phyloP scores from a whole-genome alignment of 2,797 vertebrate species.

The Xerus rutilus region DNA sequence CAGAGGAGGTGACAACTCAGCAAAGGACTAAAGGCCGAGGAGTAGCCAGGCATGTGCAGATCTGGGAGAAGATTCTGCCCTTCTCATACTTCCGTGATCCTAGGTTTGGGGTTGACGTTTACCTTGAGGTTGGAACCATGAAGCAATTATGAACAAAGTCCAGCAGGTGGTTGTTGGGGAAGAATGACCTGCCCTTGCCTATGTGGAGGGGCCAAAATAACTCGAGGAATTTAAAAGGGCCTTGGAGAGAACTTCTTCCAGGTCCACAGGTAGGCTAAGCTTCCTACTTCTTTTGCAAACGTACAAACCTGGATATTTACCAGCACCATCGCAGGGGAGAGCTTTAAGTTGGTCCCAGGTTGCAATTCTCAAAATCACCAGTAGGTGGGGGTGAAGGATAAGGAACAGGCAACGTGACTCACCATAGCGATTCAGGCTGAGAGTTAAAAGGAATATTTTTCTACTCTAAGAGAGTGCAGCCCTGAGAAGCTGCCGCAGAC shows the following conservation, averaged over 20 bases:
- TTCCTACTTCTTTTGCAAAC: not conserved
- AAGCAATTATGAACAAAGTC: not conserved
- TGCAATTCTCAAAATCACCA: slow-evolving; percentile 43
- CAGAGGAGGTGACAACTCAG: no score
- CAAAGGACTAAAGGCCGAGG: not conserved
- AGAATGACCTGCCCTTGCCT: not conserved
- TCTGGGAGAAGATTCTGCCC: not conserved
- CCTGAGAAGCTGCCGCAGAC: not conserved
- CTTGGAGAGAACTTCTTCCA: not conserved
- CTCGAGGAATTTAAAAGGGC: not conserved
- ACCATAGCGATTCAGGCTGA: fast-evolving
- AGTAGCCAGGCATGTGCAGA: not conserved
- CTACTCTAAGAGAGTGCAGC: not conserved
- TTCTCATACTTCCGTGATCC: not conserved
- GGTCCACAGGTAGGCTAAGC: not conserved
- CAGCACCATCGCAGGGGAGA: fast-evolving
- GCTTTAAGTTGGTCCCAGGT: not conserved
- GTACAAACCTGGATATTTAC: not conserved
- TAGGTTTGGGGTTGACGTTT: not conserved
- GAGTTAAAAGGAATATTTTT: not conserved
- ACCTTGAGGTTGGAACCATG: not conserved
- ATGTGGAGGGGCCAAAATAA: not conserved
- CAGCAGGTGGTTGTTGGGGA: not conserved
- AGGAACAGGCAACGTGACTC: not conserved
- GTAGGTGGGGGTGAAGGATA: slow-evolving; percentile 67